Evolutionary conservation across 2,113 vertebrate species (phyloP).

Genomic region (Phalacrocorax brasilianus): DNA sequence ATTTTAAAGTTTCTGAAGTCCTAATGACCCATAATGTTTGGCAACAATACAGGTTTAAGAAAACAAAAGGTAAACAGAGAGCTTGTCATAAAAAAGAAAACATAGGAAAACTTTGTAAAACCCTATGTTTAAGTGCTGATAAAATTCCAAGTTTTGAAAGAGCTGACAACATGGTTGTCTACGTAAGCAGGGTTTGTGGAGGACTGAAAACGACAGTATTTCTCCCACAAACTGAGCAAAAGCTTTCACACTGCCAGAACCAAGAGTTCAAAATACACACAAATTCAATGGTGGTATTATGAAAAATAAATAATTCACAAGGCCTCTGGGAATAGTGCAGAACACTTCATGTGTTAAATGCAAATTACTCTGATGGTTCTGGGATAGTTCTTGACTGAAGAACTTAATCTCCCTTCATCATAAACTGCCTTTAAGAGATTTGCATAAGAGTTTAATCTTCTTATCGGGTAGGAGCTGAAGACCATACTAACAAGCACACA

Average conservation of each 20-base stretch:
- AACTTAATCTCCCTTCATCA: background rate
- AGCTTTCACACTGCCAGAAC: background rate
- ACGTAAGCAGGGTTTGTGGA: no score
- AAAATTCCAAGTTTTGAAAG: background rate
- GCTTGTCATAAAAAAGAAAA: background rate
- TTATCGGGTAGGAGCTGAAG: background rate
- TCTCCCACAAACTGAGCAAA: background rate
- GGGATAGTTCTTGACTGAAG: background rate
- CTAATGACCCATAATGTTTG: background rate
- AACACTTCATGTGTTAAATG: background rate
- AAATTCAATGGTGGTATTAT: background rate
- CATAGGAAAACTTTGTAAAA: background rate
- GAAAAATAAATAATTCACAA: background rate
- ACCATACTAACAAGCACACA: background rate
- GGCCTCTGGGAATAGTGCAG: rapidly evolving
- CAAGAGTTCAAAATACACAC: background rate
- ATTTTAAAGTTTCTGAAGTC: background rate
- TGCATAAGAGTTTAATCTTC: constrained; percentile 37
- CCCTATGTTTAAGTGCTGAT: rapidly evolving
- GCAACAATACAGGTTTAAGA: background rate
- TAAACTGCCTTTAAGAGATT: background rate
- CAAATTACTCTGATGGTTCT: background rate
- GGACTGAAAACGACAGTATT: background rate
- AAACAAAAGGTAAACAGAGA: background rate
- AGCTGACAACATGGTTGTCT: background rate